Base-by-base conservation (phyloP, 1,140 invertebrate genomes). In the Choristoneura fumiferana region DNA sequence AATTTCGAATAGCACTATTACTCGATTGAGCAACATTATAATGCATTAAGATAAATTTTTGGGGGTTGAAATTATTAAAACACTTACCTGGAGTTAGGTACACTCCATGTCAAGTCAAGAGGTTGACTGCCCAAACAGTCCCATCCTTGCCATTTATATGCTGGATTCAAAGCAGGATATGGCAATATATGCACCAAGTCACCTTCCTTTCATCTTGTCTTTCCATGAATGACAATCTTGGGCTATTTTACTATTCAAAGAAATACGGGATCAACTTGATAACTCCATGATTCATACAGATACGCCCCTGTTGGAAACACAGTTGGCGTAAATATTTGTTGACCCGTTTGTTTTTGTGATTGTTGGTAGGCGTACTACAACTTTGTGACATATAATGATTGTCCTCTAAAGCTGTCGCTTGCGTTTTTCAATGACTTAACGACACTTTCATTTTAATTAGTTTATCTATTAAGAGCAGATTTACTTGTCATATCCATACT, bases 191-290 rank as follows among this genome's bases (percentile, higher is more conserved):
- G 37, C 54, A 66, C 56, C 56, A 69, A 67, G 60, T 71, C 65
- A 78, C 76, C 71, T 67, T 76, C 70, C 73, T 67, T 69, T 63
- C 69, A 78, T 76, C 66, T 60, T 62, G 66, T 66, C 69, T 60
- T 86, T 84, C 80, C 73, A 84, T 83, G 76, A 76, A 84, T 84
- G 73, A 78, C 78, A 81, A 83, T 86, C 74, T 81, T 76, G 67
- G 63, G 60, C 81, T 77, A 84, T 83, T 81, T 71, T 67, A 76
- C 80, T 71, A 55, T 81, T 83, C 78, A 76, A 62, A 76, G 76
- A 83, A 84, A 69, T 61, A 56, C 65, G 57, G 63, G 62, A 65
- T 63, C 40, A 58, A 53, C 52, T 49, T 76, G 75, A 76, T 70
- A 62, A 62, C 62, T 68, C 49, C 35, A n/a, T 38, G n/a, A 12